These are phyloP conservation scores for Ceyx cyanopectus DNA, from an alignment of 2,113 vertebrate genomes.

Conservation along the genomic window DNA sequence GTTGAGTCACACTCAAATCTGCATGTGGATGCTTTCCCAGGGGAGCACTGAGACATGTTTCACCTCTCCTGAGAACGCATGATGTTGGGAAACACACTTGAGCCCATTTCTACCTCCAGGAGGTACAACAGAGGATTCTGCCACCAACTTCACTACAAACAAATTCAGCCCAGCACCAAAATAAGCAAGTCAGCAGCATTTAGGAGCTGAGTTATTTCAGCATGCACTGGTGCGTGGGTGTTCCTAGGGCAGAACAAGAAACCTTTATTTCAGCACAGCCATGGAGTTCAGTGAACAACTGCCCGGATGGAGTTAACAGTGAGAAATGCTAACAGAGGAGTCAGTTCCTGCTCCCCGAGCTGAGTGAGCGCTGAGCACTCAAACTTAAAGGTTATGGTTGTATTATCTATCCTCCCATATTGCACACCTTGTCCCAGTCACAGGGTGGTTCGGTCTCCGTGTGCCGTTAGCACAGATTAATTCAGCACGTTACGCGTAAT, in stretches of 20 bases:
- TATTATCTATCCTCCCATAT: not conserved
- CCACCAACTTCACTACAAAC: not conserved
- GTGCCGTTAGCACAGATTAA: not conserved
- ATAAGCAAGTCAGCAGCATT: not conserved
- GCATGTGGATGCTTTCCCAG: fast-evolving
- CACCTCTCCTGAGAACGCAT: not conserved
- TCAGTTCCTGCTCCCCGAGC: not conserved
- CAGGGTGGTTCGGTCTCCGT: not conserved
- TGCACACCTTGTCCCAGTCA: not conserved
- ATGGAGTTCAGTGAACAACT: not conserved
- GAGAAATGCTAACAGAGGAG: not conserved
- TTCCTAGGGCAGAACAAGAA: slow-evolving; percentile 45
- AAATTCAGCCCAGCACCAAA: slow-evolving; percentile 6
- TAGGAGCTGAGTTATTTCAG: slow-evolving; percentile 36
- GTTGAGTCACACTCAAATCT: not conserved
- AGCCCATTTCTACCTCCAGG: not conserved
- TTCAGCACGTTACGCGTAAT: not conserved
- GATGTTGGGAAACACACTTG: not conserved
- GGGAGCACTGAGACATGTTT: not conserved
- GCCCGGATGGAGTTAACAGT: not conserved
- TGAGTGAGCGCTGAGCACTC: not conserved
- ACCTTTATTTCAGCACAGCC: slow-evolving; percentile 37
- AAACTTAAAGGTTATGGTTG: not conserved
- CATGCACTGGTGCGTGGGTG: not conserved
- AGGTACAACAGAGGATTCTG: not conserved